These are phyloP conservation scores for Muricea muricata DNA, from an alignment of 92 coral and sea anemone species.

Conservation along the genomic window DNA sequence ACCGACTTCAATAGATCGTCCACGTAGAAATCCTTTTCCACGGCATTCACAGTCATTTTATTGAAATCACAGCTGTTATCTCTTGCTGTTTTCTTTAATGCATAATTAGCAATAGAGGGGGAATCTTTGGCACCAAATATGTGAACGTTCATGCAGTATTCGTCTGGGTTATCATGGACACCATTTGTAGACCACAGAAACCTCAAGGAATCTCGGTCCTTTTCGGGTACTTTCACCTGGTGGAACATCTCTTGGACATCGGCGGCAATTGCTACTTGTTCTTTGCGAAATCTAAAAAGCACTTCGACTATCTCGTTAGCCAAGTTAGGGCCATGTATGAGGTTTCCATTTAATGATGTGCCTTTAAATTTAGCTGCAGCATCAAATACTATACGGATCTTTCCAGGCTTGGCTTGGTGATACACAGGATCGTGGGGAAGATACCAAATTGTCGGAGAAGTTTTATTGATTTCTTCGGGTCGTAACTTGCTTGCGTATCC, in stretches of 20 bases:
- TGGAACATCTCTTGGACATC: slow-evolving; percentile 2
- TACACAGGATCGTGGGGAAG: slow-evolving; percentile 21
- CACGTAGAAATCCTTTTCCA: not conserved
- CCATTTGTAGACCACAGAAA: not conserved
- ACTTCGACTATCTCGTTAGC: not conserved
- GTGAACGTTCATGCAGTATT: not conserved
- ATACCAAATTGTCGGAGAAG: not conserved
- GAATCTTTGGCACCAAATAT: slow-evolving; percentile 15
- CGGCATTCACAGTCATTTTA: not conserved
- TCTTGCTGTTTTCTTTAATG: not conserved
- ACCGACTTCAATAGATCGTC: slow-evolving; percentile 5
- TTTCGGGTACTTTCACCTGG: not conserved
- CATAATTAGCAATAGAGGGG: slow-evolving; percentile 7
- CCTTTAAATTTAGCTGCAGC: not conserved
- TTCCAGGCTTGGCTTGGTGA: slow-evolving; percentile 9
- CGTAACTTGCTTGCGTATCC: not conserved
- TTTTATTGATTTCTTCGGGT: not conserved
- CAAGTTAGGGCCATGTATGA: slow-evolving; percentile 11
- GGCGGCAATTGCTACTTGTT: not conserved
- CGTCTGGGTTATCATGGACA: not conserved
- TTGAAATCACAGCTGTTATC: not conserved
- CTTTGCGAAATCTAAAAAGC: slow-evolving; percentile 6
- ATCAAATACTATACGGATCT: slow-evolving; percentile 22
- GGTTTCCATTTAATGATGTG: slow-evolving; percentile 5
- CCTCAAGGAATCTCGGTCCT: not conserved